Percentiles rank a stretch among this genome's conserved stretches.
These are phyloP conservation scores for Drosophila multiciliata DNA, from an alignment of 2,888 invertebrate genomes.

Conservation along the genomic window DNA sequence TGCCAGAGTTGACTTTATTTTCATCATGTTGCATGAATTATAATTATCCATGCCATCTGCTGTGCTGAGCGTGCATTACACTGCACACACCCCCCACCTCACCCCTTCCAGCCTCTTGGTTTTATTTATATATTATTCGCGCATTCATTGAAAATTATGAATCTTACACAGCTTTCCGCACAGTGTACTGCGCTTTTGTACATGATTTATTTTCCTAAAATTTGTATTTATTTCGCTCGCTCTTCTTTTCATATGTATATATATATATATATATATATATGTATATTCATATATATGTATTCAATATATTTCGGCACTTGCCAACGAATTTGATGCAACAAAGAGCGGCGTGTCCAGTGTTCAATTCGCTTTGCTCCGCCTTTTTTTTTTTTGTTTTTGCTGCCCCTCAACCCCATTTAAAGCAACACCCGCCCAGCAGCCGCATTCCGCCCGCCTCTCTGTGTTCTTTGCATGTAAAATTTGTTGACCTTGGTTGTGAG, in stretches of 20 bases:
- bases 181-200: not conserved
- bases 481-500: constrained; percentile 46
- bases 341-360: not conserved
- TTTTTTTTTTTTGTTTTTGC: constrained; percentile 40
- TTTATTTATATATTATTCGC: constrained; percentile 13
- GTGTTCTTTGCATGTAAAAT: constrained; percentile 9
- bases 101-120: not conserved
- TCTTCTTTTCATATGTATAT: not conserved
- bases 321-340: constrained; percentile 31
- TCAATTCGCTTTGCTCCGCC: constrained; percentile 7
- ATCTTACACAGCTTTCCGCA: constrained; percentile 31
- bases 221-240: not conserved
- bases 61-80: not conserved
- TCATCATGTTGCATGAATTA: constrained; percentile 50
- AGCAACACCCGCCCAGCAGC: not conserved
- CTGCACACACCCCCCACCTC: too few species aligned
- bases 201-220: constrained; percentile 4
- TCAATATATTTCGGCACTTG: constrained; percentile 32
- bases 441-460: not conserved
- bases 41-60: constrained; percentile 16
- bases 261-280: not conserved
- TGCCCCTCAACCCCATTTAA: constrained; percentile 40
- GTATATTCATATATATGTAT: not conserved
- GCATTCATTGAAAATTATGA: constrained; percentile 50
- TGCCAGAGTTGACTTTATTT: constrained; percentile 40